Base-by-base conservation (phyloP, 2,113 vertebrate genomes). In the Psophia crepitans region DNA sequence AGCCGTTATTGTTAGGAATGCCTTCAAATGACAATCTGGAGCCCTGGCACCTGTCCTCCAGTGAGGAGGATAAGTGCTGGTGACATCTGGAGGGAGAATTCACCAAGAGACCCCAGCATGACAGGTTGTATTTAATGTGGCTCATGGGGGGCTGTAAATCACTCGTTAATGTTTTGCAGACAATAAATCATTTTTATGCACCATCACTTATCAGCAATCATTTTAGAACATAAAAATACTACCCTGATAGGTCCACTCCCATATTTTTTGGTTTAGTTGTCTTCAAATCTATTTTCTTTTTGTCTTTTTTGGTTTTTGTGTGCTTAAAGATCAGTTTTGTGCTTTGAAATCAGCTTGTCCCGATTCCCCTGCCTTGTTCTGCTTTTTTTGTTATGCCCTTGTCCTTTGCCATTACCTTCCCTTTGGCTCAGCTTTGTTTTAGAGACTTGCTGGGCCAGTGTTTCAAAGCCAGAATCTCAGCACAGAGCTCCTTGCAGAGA, bases 41-140 rank as follows among this genome's bases (percentile, higher is more conserved):
- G 84, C 74, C 65, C 61, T 92, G 94, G 96, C 86, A 94, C 44
- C 7, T 0, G 0, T 84, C 74, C 93, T 81, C 16, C 11, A 0
- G 33, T 5, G 14, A 68, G 83, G 35, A 77, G 51, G 51, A 64
- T 75, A 89, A 95, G 28, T 84, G 89, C 73, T 2, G 19, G 94
- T 93, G 96, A 94, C 92, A 94, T 97, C 94, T 97, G 96, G 92
- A 97, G 81, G 56, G 81, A 91, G 81, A 84, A 89, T 87, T 93
- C 81, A 43, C 73, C 30, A 8, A 46, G 69, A 89, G 81, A 79
- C 70, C 76, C 63, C 53, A 44, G 6, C 39, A 73, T 92, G 96
- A 83, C 84, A 92, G 91, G 74, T 41, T 87, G 61, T 39, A 82
- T 95, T 95, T 96, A 78, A 91, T 54, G 49, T 85, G 87, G 63